Conservation (phyloP, 2,888 invertebrate genomes). For the Rutpela maculata region DNA sequence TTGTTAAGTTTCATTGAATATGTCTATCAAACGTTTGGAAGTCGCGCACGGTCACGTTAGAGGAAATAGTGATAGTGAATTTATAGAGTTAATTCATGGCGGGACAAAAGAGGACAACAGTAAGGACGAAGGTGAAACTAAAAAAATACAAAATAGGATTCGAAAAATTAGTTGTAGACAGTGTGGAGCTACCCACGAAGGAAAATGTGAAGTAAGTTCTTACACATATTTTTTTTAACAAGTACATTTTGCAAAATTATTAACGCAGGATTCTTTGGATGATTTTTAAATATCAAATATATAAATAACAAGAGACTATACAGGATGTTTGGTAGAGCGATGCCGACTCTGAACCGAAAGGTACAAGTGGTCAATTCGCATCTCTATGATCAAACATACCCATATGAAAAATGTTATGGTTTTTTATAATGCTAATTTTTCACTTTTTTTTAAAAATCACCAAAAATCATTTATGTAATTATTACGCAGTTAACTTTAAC, state of each 20-base stretch:
- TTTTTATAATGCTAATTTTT: too few species aligned
- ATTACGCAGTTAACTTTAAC: too few species aligned
- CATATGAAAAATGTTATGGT: too few species aligned
- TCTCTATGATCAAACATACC: too few species aligned
- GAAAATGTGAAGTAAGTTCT: conserved; percentile 57
- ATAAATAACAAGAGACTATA: too few species aligned
- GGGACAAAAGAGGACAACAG: conserved; percentile 42
- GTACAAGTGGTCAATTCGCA: too few species aligned
- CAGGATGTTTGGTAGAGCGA: too few species aligned
- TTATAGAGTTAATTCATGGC: conserved; percentile 53
- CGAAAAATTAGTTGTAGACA: conserved; percentile 60
- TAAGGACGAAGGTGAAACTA: conserved; percentile 23
- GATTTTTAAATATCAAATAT: too few species aligned
- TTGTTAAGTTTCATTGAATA: conserved; percentile 1
- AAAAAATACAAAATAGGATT: conserved; percentile 44
- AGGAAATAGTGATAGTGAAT: conserved; percentile 57
- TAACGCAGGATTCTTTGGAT: too few species aligned
- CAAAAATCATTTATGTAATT: too few species aligned
- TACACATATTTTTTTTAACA: neutral
- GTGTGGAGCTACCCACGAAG: conserved; percentile 60
- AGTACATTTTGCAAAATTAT: neutral
- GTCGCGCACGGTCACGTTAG: conserved; percentile 36
- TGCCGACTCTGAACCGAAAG: too few species aligned
- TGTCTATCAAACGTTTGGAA: conserved; percentile 30
- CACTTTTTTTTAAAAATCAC: too few species aligned